phyloP scores from a whole-genome alignment of 2,888 invertebrate genomes.

The Acrobasis repandana region DNA sequence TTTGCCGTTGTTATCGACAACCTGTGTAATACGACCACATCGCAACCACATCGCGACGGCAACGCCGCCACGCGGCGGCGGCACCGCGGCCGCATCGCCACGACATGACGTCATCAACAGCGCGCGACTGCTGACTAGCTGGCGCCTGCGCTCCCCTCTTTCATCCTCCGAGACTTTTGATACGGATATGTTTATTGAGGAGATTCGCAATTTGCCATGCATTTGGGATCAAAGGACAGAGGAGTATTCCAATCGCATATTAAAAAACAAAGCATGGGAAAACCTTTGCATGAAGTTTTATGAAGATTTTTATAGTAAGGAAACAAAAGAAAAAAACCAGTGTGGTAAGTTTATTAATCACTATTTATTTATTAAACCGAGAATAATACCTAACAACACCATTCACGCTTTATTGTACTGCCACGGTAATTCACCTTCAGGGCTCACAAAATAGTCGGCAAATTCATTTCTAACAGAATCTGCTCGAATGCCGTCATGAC shows the following conservation, averaged over 20 bases:
- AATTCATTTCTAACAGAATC: constrained; percentile 33
- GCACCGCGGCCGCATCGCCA: background rate
- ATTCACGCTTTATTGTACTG: constrained; percentile 30
- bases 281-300: constrained; percentile 30
- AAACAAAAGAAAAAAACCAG: constrained; percentile 15
- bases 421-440: constrained; percentile 32
- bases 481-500: constrained; percentile 30
- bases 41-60: background rate
- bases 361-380: background rate
- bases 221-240: constrained; percentile 30
- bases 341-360: background rate
- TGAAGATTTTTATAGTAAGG: constrained; percentile 26
- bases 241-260: constrained; percentile 28
- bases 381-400: background rate
- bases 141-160: background rate
- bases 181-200: constrained; percentile 30
- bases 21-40: background rate
- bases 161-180: background rate
- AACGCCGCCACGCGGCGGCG: background rate
- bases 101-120: background rate
- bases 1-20: background rate
- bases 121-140: background rate
- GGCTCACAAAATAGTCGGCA: constrained; percentile 31
- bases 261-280: constrained; percentile 31
- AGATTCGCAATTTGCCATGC: constrained; percentile 30